Conservation (phyloP, 2,113 vertebrate genomes). For the Pachypanchax playfairii region DNA sequence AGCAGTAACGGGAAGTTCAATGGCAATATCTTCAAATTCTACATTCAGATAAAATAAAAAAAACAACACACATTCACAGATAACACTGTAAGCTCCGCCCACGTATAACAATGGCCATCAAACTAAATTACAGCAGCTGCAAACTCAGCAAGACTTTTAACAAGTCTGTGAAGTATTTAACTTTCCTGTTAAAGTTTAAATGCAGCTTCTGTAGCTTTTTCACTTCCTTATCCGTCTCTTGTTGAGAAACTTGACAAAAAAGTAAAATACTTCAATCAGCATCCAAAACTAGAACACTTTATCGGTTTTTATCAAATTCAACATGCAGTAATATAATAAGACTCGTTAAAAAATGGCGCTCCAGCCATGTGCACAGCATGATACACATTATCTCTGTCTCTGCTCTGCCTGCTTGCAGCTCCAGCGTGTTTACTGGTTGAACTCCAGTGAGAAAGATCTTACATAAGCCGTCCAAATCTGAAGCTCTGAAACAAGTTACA, state of each 20-base stretch:
- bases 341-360: not conserved
- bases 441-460: conserved; percentile 44
- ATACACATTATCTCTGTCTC: not conserved
- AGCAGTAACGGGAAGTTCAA: not conserved
- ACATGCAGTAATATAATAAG: not conserved
- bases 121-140: conserved; percentile 19
- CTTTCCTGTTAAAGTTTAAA: conserved; percentile 3
- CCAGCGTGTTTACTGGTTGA: conserved; percentile 11
- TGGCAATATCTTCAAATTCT: not conserved
- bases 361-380: not conserved
- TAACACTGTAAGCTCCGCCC: too few relatives aligned
- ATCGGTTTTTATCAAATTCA: not conserved
- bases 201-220: conserved; percentile 1
- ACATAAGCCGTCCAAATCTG: conserved; percentile 45
- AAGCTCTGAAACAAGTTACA: conserved; percentile 35
- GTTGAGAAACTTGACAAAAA: too few relatives aligned
- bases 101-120: too few relatives aligned
- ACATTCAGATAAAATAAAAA: not conserved
- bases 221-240: too few relatives aligned
- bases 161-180: conserved; percentile 17
- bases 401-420: conserved; percentile 18
- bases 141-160: conserved; percentile 18
- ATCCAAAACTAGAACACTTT: not conserved
- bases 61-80: not conserved
- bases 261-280: not conserved